Evolutionary conservation across 2,113 vertebrate species (phyloP).

Genomic region (Jaculus jaculus): DNA sequence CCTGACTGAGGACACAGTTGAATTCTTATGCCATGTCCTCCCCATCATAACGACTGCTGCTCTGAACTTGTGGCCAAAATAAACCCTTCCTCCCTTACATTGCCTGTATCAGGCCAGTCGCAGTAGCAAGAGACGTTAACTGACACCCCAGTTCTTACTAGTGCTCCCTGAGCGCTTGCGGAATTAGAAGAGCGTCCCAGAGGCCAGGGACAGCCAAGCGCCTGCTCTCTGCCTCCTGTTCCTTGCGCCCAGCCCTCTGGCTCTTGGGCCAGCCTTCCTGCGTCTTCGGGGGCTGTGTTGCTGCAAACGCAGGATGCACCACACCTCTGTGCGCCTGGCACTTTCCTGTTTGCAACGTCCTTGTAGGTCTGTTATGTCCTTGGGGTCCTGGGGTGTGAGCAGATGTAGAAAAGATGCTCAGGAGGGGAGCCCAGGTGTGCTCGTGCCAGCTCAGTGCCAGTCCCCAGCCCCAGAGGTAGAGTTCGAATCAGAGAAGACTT

Average conservation of each 20-base stretch:
- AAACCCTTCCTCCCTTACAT: not conserved
- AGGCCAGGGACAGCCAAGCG: not conserved
- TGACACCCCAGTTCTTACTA: not conserved
- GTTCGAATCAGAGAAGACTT: not conserved
- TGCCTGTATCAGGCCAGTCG: not conserved
- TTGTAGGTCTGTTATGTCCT: not conserved
- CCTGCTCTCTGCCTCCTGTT: not conserved
- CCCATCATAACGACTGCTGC: not conserved
- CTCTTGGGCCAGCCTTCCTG: not conserved
- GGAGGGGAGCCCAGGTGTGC: not conserved
- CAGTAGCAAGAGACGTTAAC: not conserved
- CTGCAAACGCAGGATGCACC: not conserved
- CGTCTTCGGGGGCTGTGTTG: not conserved
- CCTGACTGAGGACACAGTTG: not conserved
- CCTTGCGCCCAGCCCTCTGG: not conserved
- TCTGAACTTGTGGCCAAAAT: not conserved
- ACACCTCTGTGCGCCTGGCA: not conserved
- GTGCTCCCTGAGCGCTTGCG: too few relatives aligned
- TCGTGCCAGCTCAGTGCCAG: not conserved
- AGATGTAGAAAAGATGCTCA: not conserved
- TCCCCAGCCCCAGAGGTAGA: not conserved
- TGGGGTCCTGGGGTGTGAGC: not conserved
- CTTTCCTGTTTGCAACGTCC: not conserved
- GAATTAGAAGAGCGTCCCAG: not conserved
- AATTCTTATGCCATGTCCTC: not conserved